phyloP scores from a whole-genome alignment of 2,797 vertebrate species.

The Threskiornis aethiopicus region DNA sequence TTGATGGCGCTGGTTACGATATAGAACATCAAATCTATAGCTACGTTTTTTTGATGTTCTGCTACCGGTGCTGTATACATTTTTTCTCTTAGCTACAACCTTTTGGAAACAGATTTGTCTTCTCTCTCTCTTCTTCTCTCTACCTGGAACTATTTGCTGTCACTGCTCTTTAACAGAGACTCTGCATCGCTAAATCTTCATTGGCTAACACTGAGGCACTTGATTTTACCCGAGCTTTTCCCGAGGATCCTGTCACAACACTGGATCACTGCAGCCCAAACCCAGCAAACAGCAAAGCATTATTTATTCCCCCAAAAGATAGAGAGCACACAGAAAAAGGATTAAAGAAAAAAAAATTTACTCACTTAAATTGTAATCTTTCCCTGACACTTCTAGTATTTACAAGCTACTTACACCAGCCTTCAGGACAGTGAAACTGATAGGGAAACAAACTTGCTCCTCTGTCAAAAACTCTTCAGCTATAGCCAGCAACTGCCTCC shows the following conservation, averaged over 20 bases:
- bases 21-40: background rate
- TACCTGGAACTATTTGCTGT: background rate
- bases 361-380: background rate
- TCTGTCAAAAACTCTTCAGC: background rate
- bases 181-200: background rate
- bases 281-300: background rate
- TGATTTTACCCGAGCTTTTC: background rate
- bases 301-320: background rate
- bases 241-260: background rate
- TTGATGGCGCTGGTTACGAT: background rate
- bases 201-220: background rate
- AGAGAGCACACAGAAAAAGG: background rate
- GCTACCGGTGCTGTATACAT: background rate
- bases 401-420: background rate
- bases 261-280: background rate
- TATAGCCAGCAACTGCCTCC: background rate
- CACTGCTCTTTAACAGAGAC: background rate
- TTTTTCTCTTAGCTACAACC: background rate
- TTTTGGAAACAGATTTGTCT: background rate
- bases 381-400: accelerated
- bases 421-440: background rate
- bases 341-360: background rate
- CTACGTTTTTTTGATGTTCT: background rate
- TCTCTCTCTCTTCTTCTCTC: background rate
- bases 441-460: background rate